Conservation (phyloP, 2,797 vertebrate genomes). For the Chrysocyon brachyurus region DNA sequence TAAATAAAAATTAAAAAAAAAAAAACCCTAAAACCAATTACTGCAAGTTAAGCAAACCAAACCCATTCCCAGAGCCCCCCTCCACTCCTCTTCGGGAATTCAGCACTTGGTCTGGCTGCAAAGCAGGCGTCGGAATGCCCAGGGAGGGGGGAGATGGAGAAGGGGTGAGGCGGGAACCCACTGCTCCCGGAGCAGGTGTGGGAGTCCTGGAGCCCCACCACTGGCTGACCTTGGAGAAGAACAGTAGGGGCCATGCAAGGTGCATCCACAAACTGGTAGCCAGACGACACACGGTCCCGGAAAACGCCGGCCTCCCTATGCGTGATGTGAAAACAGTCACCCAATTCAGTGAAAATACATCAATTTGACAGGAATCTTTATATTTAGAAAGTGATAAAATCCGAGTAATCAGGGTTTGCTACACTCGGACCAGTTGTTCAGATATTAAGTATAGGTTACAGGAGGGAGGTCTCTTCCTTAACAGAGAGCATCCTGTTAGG, state of each 20-base stretch:
- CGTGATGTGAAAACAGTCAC: not conserved
- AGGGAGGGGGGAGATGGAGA: not conserved
- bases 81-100: slow-evolving; percentile 29
- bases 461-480: not conserved
- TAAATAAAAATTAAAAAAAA: too few relatives aligned
- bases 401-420: slow-evolving; percentile 21
- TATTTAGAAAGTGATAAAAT: slow-evolving; percentile 25
- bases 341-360: not conserved
- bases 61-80: rapidly evolving
- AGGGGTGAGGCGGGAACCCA: not conserved
- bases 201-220: not conserved
- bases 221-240: not conserved
- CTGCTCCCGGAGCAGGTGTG: not conserved
- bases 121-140: not conserved
- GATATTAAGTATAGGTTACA: not conserved
- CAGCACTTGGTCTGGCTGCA: not conserved
- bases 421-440: not conserved
- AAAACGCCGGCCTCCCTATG: not conserved
- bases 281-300: not conserved
- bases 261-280: not conserved
- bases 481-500: not conserved
- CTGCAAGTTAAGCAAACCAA: slow-evolving; percentile 30
- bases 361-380: not conserved
- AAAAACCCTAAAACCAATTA: slow-evolving; percentile 7
- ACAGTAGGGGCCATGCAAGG: rapidly evolving